phyloP scores from a whole-genome alignment of 1,140 invertebrate genomes.

The Macrosteles quadrilineatus region DNA sequence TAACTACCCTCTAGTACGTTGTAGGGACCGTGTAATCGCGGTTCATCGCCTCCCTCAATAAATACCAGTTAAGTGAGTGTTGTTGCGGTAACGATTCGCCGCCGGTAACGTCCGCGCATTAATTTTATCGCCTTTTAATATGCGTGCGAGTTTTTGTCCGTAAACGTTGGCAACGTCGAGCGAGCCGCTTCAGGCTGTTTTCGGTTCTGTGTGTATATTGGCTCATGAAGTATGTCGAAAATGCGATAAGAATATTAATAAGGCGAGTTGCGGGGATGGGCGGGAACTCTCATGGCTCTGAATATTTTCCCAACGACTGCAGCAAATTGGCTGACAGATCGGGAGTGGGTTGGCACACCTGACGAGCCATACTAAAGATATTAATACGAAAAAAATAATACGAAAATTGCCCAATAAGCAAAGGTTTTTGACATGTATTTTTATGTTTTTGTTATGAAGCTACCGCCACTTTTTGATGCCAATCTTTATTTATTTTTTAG shows the following conservation, averaged over 20 bases:
- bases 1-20: too few species aligned
- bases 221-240: constrained; percentile 24
- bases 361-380: too few species aligned
- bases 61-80: constrained; percentile 6
- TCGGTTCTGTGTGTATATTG: constrained; percentile 25
- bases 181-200: constrained; percentile 8
- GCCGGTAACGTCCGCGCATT: not conserved
- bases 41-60: not conserved
- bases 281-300: constrained; percentile 16
- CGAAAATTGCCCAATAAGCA: too few species aligned
- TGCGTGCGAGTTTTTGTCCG: constrained; percentile 18
- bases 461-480: too few species aligned
- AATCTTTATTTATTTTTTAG: too few species aligned
- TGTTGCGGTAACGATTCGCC: not conserved
- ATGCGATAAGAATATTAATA: constrained; percentile 26
- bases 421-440: too few species aligned
- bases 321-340: constrained; percentile 19
- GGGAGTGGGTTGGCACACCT: not conserved
- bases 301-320: constrained; percentile 6
- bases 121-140: constrained; percentile 25
- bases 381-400: too few species aligned
- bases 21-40: too few species aligned
- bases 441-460: too few species aligned
- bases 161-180: constrained; percentile 2
- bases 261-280: constrained; percentile 16